phyloP scores from a whole-genome alignment of 2,888 invertebrate species.

The Acanthosoma haemorrhoidale region DNA sequence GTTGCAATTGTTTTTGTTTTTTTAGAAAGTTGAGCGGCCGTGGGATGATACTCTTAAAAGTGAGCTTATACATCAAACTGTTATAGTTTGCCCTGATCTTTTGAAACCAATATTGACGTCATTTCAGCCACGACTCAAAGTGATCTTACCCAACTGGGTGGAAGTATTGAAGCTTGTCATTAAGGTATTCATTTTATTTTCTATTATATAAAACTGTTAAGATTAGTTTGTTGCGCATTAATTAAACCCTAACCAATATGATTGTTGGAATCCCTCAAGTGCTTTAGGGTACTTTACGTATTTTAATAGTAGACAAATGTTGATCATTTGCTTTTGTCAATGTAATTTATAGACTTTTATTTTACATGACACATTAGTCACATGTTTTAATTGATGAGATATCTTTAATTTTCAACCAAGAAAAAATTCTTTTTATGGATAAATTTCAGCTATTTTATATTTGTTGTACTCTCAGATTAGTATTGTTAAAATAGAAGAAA shows the following conservation, averaged over 20 bases:
- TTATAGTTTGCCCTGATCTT: conserved; percentile 63
- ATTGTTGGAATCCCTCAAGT: too few species aligned
- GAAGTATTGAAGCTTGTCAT: neutral
- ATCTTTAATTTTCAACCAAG: too few species aligned
- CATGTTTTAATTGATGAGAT: too few species aligned
- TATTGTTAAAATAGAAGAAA: too few species aligned
- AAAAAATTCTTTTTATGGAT: too few species aligned
- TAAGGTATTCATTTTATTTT: neutral
- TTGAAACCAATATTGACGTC: conserved; percentile 30
- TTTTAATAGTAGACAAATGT: too few species aligned
- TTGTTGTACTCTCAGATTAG: too few species aligned
- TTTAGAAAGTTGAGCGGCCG: conserved; percentile 61
- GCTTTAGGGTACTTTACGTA: too few species aligned
- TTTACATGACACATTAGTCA: neutral
- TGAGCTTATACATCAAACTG: conserved; percentile 58
- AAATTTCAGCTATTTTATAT: too few species aligned
- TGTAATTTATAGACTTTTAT: neutral
- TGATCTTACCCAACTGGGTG: conserved; percentile 16
- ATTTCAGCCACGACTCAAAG: conserved; percentile 1
- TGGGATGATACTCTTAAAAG: conserved; percentile 63
- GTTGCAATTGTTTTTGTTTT: conserved; percentile 44
- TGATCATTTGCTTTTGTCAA: too few species aligned
- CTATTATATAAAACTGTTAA: too few species aligned
- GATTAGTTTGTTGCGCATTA: too few species aligned
- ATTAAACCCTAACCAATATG: neutral